phyloP scores from a whole-genome alignment of 2,113 vertebrate genomes.

The Stictonetta naevosa region DNA sequence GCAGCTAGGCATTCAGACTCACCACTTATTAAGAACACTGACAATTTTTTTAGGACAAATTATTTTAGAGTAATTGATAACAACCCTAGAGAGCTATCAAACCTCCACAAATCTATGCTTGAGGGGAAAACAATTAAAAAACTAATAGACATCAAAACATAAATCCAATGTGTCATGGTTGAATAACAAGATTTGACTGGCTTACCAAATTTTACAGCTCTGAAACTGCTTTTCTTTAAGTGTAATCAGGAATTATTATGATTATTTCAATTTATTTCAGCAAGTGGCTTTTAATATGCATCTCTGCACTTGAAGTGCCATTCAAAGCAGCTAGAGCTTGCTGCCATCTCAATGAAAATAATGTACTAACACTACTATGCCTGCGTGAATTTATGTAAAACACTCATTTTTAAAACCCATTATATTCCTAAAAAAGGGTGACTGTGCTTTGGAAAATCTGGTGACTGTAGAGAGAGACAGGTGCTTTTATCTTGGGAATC shows the following conservation, averaged over 20 bases:
- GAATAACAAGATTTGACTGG: slow-evolving; percentile 1
- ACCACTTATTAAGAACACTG: slow-evolving; percentile 21
- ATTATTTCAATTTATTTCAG: slow-evolving; percentile 40
- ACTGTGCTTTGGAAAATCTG: background rate
- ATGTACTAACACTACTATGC: background rate
- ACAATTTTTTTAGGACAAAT: slow-evolving; percentile 45
- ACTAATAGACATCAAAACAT: slow-evolving; percentile 53
- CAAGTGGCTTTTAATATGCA: slow-evolving; percentile 21
- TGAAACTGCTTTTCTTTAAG: slow-evolving; percentile 36
- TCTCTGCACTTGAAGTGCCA: background rate
- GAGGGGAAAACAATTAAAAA: slow-evolving; percentile 65
- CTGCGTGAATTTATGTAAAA: background rate
- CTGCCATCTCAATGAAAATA: background rate
- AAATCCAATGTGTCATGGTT: background rate
- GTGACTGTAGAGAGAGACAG: background rate
- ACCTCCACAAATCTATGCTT: slow-evolving; percentile 62
- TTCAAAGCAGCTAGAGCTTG: background rate
- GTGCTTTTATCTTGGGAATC: background rate
- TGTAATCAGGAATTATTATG: slow-evolving; percentile 18
- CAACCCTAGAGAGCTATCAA: slow-evolving; percentile 40
- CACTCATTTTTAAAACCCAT: background rate
- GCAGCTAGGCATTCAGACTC: slow-evolving; percentile 9
- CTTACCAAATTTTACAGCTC: slow-evolving; percentile 25
- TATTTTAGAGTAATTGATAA: slow-evolving; percentile 60
- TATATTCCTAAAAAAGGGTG: background rate